Conservation (phyloP, 2,888 invertebrate species). For the Elegia similella region DNA sequence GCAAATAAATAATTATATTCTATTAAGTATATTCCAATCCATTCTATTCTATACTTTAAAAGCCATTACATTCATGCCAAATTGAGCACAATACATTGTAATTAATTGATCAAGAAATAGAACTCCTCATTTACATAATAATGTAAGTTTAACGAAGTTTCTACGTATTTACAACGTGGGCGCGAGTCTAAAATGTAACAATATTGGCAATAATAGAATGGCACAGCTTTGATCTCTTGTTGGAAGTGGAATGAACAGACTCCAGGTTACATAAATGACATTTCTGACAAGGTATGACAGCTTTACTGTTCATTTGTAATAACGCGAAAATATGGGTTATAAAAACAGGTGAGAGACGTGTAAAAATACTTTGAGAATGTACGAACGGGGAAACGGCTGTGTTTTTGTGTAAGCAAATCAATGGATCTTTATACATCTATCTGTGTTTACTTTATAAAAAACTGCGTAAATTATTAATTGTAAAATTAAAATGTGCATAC, state of each 20-base stretch:
- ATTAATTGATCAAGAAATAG: constrained; percentile 4
- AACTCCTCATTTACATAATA: neutral
- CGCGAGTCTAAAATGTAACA: constrained; percentile 1
- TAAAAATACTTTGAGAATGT: neutral
- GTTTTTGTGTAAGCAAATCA: too few relatives aligned
- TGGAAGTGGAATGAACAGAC: neutral
- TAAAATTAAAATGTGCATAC: too few relatives aligned
- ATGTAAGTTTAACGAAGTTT: neutral
- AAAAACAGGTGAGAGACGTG: neutral
- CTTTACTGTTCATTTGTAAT: constrained; percentile 7
- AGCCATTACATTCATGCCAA: neutral
- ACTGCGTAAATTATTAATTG: too few relatives aligned
- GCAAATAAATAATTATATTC: too few relatives aligned
- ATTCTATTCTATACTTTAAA: too few relatives aligned
- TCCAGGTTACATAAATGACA: constrained; percentile 1
- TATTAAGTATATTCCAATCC: too few relatives aligned
- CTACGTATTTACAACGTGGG: neutral
- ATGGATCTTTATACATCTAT: too few relatives aligned
- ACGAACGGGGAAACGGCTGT: neutral
- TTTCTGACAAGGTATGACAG: constrained; percentile 8
- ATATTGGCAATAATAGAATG: constrained; percentile 1
- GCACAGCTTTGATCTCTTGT: constrained; percentile 10
- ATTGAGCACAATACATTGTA: neutral
- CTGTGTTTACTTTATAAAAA: too few relatives aligned
- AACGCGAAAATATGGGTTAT: constrained; percentile 7